Conservation (phyloP, 2,797 vertebrate genomes). For the Thunnus albacares region DNA sequence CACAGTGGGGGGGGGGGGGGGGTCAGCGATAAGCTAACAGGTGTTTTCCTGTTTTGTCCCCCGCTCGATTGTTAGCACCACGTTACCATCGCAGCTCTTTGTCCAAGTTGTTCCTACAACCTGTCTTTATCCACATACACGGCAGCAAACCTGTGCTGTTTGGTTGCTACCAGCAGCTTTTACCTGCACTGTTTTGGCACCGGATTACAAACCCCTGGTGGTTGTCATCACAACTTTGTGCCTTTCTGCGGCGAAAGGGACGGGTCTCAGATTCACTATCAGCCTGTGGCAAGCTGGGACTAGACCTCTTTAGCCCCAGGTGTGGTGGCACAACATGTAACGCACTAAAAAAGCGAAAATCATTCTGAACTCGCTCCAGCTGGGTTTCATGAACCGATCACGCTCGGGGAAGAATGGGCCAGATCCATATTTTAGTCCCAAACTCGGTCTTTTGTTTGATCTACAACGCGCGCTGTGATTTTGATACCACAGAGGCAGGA, state of each 20-base stretch:
- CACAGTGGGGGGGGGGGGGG: not conserved
- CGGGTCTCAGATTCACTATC: slow-evolving; percentile 48
- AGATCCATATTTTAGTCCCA: slow-evolving; percentile 45
- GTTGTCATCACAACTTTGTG: slow-evolving; percentile 43
- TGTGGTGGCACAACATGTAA: slow-evolving; percentile 57
- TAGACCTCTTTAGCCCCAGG: slow-evolving; percentile 60
- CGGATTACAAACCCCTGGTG: slow-evolving; percentile 23
- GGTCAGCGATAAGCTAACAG: slow-evolving; percentile 30
- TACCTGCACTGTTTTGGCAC: slow-evolving; percentile 47
- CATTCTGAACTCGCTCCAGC: slow-evolving; percentile 43
- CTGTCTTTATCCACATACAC: slow-evolving; percentile 20
- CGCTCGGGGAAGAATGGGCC: slow-evolving; percentile 3
- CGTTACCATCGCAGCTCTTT: slow-evolving; percentile 3
- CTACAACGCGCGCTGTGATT: slow-evolving; percentile 55
- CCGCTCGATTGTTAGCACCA: not conserved
- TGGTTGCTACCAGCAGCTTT: slow-evolving; percentile 45
- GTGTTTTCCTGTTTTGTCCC: slow-evolving; percentile 31
- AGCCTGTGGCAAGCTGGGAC: slow-evolving; percentile 57
- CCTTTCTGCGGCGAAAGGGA: slow-evolving; percentile 22
- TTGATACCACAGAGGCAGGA: slow-evolving; percentile 66
- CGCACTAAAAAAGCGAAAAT: slow-evolving; percentile 27
- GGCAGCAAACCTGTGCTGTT: slow-evolving; percentile 28
- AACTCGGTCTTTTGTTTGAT: slow-evolving; percentile 63
- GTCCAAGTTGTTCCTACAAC: slow-evolving; percentile 12
- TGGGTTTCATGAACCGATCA: slow-evolving; percentile 17